Evolutionary conservation across 2,888 invertebrate genomes (phyloP).

Genomic region (Caenorhabditis imperialis): DNA sequence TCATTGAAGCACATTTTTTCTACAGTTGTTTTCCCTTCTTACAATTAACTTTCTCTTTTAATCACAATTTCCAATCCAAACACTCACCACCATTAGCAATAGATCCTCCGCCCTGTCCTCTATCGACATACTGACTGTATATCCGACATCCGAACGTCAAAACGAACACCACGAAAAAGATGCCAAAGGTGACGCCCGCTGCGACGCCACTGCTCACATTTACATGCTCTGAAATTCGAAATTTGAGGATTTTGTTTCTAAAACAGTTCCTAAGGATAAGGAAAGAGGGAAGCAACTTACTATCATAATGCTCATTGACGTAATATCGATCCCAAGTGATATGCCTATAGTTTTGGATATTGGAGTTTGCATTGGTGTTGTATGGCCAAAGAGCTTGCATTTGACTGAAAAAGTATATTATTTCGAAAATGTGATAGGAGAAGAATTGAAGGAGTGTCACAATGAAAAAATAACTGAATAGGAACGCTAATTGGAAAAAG

Average conservation of each 20-base stretch:
- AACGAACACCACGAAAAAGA: conserved; percentile 74
- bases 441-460: not conserved
- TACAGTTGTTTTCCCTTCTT: too few species aligned
- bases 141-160: conserved; percentile 75
- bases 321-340: conserved; percentile 75
- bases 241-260: not conserved
- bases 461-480: not conserved
- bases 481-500: too few species aligned
- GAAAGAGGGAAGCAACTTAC: conserved; percentile 49
- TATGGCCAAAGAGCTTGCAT: conserved; percentile 68
- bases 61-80: conserved; percentile 10
- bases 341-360: conserved; percentile 67
- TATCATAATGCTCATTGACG: conserved; percentile 69
- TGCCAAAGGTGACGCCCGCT: conserved; percentile 73
- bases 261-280: not conserved
- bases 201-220: conserved; percentile 73
- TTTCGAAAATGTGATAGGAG: not conserved
- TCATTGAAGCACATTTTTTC: too few species aligned
- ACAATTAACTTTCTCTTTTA: not conserved
- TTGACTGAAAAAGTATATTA: not conserved
- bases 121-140: conserved; percentile 68
- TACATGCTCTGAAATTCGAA: conserved; percentile 63
- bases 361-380: conserved; percentile 32
- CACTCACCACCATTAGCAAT: conserved; percentile 28
- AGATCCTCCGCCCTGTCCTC: conserved; percentile 28